A percentile compares a stretch with the other conserved stretches of the same genome.
Conservation (phyloP, 2,113 vertebrate species). For the Xiphophorus hellerii region DNA sequence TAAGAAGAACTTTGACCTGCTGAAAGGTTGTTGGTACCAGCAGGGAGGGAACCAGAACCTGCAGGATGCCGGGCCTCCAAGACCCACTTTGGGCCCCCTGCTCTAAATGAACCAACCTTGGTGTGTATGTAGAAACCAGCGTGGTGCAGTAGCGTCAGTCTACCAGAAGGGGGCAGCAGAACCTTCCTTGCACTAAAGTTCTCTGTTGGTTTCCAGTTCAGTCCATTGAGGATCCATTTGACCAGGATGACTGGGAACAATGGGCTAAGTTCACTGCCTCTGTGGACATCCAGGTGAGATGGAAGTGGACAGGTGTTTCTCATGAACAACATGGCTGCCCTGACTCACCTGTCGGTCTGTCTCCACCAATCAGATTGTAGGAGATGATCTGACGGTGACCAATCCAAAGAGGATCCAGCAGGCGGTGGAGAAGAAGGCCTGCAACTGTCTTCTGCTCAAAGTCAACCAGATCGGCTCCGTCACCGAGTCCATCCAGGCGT, state of each 20-base stretch:
- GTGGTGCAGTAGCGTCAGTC: too few species aligned
- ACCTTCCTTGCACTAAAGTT: background rate
- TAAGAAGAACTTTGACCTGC: too few species aligned
- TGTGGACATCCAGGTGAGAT: slow-evolving; percentile 84
- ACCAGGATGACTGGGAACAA: slow-evolving; percentile 91
- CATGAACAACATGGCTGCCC: background rate
- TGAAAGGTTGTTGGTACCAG: too few species aligned
- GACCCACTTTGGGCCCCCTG: too few species aligned
- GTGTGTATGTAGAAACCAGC: too few species aligned
- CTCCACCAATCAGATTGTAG: slow-evolving; percentile 79
- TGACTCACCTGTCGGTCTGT: background rate
- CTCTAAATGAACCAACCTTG: too few species aligned
- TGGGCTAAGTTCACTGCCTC: slow-evolving; percentile 86
- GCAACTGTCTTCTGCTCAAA: slow-evolving; percentile 90
- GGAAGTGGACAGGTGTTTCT: background rate
- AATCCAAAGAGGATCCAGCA: slow-evolving; percentile 90
- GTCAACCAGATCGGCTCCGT: slow-evolving; percentile 93
- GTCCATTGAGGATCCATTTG: slow-evolving; percentile 92
- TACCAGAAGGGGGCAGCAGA: background rate
- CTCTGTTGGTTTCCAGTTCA: slow-evolving; percentile 63
- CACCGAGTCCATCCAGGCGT: slow-evolving; percentile 90
- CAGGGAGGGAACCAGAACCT: too few species aligned
- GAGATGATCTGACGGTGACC: slow-evolving; percentile 90
- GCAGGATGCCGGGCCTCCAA: too few species aligned
- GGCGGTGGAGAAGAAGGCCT: slow-evolving; percentile 87